phyloP scores from a whole-genome alignment of 1,140 invertebrate species.

The Probaryconus sp. region DNA sequence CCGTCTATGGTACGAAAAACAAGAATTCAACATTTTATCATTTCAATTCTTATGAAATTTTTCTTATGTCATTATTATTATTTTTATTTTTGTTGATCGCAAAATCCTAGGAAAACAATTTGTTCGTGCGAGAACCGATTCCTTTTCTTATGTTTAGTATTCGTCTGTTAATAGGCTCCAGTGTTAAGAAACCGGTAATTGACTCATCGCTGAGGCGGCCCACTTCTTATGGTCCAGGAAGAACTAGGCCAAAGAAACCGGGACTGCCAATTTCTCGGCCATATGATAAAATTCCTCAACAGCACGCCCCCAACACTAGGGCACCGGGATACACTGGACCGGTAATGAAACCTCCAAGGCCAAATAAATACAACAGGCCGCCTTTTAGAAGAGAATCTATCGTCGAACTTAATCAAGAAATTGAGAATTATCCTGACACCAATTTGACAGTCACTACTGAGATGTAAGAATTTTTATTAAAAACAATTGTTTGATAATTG shows the following conservation, averaged over 20 bases:
- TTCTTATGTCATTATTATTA: not conserved
- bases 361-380: slow-evolving; percentile 64
- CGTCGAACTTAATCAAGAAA: slow-evolving; percentile 53
- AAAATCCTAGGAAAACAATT: no score
- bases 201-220: slow-evolving; percentile 52
- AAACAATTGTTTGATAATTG: no score
- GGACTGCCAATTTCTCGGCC: slow-evolving; percentile 59
- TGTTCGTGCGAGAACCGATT: no score
- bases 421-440: slow-evolving; percentile 60
- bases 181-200: slow-evolving; percentile 63
- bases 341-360: slow-evolving; percentile 59
- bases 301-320: slow-evolving; percentile 76
- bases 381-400: slow-evolving; percentile 73
- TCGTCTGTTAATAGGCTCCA: slow-evolving; percentile 42
- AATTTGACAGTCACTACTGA: slow-evolving; percentile 46
- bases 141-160: not conserved
- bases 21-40: no score
- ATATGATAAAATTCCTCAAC: slow-evolving; percentile 74
- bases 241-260: slow-evolving; percentile 69
- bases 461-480: slow-evolving; percentile 40
- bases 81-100: not conserved
- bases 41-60: no score
- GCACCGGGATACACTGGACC: slow-evolving; percentile 75
- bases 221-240: slow-evolving; percentile 21
- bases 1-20: slow-evolving; percentile 43